Base-by-base conservation (phyloP, 1,140 invertebrate genomes). In the Ostrea denselamellosa region DNA sequence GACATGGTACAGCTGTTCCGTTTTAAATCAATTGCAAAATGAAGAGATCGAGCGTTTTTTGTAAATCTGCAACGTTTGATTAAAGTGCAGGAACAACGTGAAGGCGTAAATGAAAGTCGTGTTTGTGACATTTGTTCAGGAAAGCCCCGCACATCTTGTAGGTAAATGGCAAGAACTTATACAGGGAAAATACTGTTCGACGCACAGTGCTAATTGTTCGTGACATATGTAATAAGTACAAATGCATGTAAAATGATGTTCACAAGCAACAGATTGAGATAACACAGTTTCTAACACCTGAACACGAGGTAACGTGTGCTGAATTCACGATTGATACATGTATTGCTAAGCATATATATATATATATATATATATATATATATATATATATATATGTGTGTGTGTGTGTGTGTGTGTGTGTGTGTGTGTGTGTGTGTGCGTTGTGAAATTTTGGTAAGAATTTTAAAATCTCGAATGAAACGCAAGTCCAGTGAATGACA, bases 231-330 rank as follows among this genome's bases (percentile, higher is more conserved):
- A 62, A 62, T 62, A 62, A 62, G 56, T 62, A 62, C 56, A 62
- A 62, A 62, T 77, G 68, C 28, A 77, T 28, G 68, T 77, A 77
- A 25, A 77, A 25, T 77, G 68, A 77, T 77, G 10, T 34, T 28
- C 17, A n/a, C 68, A 34, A 9, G 68, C 28, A 77, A 77, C 68
- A 77, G 68, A 22, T 25, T 77, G 8, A 34, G 22, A 77, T 8
- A 77, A 25, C 22, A 34, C 68, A 44, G 1, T 5, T 44, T 44
- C 34, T 44, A 28, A 34, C 14, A 28, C 28, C 22, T 10, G 68
- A 25, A 62, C 56, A 62, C 19, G 3, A 58, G 14, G 4, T 62
- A 19, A 19, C 8, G 56, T 62, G 56, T 22, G 68, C 68, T 44
- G 34, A 5, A 44, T 44, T 44, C 34, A 44, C 34, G 5, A 44